phyloP scores from a whole-genome alignment of 2,797 vertebrate species.

The Tragopan temminckii region DNA sequence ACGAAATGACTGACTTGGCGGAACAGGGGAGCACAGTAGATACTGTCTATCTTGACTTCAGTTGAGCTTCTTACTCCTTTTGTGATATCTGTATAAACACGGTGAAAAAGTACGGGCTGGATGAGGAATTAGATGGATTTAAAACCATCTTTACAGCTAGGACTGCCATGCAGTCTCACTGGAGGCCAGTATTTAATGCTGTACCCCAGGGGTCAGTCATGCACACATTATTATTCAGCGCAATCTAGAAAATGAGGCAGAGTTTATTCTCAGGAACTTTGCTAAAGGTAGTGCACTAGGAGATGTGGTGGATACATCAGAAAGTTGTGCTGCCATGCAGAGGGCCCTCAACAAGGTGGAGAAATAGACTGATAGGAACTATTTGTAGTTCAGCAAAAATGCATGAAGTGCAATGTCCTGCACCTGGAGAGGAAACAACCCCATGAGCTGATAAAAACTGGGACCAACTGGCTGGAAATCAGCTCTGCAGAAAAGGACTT shows the following conservation, averaged over 20 bases:
- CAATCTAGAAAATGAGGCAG: not conserved
- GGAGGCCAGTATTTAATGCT: not conserved
- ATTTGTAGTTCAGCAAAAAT: not conserved
- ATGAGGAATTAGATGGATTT: not conserved
- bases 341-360: not conserved
- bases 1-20: not conserved
- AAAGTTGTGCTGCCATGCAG: not conserved
- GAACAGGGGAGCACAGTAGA: fast-evolving
- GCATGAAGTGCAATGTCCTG: not conserved
- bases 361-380: not conserved
- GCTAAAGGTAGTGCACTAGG: not conserved
- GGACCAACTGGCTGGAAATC: not conserved
- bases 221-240: fast-evolving
- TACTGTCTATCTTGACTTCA: not conserved
- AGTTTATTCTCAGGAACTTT: not conserved
- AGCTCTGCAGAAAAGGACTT: not conserved
- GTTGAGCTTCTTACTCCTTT: not conserved
- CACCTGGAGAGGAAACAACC: not conserved
- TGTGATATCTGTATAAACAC: not conserved
- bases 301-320: not conserved
- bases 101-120: not conserved
- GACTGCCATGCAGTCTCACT: not conserved
- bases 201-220: not conserved
- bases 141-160: not conserved
- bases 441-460: not conserved